A percentile compares a stretch with the other conserved stretches of the same genome.
Conservation (phyloP, 2,888 invertebrate genomes). For the Coelinius sp. region DNA sequence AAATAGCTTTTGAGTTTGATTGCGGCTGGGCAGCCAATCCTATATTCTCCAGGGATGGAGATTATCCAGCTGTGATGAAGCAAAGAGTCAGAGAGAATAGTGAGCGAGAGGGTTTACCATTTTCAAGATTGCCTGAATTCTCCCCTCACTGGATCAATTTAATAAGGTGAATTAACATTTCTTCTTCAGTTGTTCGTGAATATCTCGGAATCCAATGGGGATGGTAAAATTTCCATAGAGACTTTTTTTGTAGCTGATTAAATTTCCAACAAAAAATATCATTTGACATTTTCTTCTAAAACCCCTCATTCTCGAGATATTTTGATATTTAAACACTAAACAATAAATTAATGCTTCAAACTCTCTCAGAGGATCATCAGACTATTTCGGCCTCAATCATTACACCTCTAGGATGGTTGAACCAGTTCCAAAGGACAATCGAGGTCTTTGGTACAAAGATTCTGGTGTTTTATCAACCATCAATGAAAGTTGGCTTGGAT, state of each 20-base stretch:
- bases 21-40: conserved; percentile 80
- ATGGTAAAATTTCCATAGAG: background rate
- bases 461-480: conserved; percentile 73
- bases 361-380: conserved; percentile 56
- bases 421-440: conserved; percentile 29
- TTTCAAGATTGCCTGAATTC: conserved; percentile 75
- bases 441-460: conserved; percentile 48
- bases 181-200: background rate
- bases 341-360: too few relatives aligned
- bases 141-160: conserved; percentile 48
- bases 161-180: background rate
- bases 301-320: too few relatives aligned
- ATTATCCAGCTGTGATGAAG: conserved; percentile 79
- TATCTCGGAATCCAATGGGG: background rate
- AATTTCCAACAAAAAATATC: too few relatives aligned
- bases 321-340: too few relatives aligned
- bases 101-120: conserved; percentile 73
- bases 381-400: conserved; percentile 62
- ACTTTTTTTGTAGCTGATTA: too few relatives aligned
- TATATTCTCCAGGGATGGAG: conserved; percentile 76
- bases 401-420: conserved; percentile 55
- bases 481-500: conserved; percentile 75
- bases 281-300: too few relatives aligned
- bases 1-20: conserved; percentile 74
- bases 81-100: conserved; percentile 75